Percentiles rank a stretch among this genome's conserved stretches.
phyloP scores from a whole-genome alignment of 2,888 invertebrate species.

The Ctenicera cuprea region DNA sequence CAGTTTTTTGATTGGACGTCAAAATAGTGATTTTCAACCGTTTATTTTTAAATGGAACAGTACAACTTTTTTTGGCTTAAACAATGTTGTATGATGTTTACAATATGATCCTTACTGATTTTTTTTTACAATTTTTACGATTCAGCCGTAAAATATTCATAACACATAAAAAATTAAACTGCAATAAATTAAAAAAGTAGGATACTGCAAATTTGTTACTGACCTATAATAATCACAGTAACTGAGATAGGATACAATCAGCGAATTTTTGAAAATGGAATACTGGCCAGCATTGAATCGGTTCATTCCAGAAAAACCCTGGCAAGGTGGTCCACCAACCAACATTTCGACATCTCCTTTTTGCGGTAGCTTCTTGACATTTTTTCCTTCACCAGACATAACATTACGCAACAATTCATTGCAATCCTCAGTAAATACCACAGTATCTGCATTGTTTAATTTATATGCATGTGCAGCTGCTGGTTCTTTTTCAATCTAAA shows the following conservation, averaged over 20 bases:
- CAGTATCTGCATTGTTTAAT: slow-evolving; percentile 83
- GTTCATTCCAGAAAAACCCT: slow-evolving; percentile 94
- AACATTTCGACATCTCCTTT: slow-evolving; percentile 89
- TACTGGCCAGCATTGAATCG: slow-evolving; percentile 89
- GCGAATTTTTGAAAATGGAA: slow-evolving; percentile 89
- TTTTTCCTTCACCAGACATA: slow-evolving; percentile 75
- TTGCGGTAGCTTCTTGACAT: slow-evolving; percentile 75
- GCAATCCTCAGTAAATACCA: slow-evolving; percentile 89
- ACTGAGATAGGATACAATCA: slow-evolving; percentile 87
- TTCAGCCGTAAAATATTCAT: too few species aligned
- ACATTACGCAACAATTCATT: slow-evolving; percentile 82
- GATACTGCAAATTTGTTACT: slow-evolving; percentile 2
- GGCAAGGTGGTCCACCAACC: slow-evolving; percentile 92
- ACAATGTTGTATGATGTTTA: too few species aligned
- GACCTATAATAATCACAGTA: slow-evolving; percentile 88
- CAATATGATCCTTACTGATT: too few species aligned
- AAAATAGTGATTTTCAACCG: too few species aligned
- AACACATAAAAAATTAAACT: too few species aligned
- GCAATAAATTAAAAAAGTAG: too few species aligned
- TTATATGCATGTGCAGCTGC: slow-evolving; percentile 87
- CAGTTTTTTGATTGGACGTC: too few species aligned
- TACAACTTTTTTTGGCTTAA: too few species aligned
- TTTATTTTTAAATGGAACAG: too few species aligned
- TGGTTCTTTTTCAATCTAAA: slow-evolving; percentile 82
- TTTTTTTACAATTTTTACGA: too few species aligned